These are phyloP conservation scores for Chromis chromis DNA, from an alignment of 2,797 vertebrate genomes.

Conservation along the genomic window DNA sequence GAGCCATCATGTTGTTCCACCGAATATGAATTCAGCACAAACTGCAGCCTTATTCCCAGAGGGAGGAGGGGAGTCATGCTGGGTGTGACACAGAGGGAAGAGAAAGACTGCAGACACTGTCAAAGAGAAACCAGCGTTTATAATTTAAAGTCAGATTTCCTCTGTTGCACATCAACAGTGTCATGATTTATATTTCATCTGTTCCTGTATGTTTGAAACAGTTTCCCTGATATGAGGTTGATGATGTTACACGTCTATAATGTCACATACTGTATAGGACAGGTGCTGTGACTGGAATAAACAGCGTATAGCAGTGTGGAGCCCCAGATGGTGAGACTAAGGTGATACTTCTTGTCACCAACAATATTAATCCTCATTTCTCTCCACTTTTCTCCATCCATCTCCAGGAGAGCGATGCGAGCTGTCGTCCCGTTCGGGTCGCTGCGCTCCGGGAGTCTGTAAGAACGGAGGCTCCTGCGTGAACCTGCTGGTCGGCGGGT, in stretches of 20 bases:
- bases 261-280: neutral
- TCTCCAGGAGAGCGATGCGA: conserved; percentile 90
- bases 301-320: neutral
- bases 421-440: conserved; percentile 90
- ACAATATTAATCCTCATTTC: conserved; percentile 65
- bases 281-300: conserved; percentile 5
- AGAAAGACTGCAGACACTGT: conserved; percentile 28
- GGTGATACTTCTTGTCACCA: conserved; percentile 48
- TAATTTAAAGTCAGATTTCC: conserved; percentile 14
- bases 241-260: conserved; percentile 19
- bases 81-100: conserved; percentile 35
- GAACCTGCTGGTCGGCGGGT: conserved; percentile 94
- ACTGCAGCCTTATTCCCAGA: conserved; percentile 45
- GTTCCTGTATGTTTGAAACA: conserved; percentile 5
- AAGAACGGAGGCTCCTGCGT: conserved; percentile 92
- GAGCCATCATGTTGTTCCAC: conserved; percentile 43
- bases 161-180: conserved; percentile 17
- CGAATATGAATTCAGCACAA: conserved; percentile 60
- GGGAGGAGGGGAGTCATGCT: conserved; percentile 33
- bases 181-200: conserved; percentile 5
- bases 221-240: neutral
- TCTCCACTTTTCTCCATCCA: conserved; percentile 7
- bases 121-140: conserved; percentile 11
- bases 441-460: conserved; percentile 90
- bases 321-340: conserved; percentile 36